phyloP scores from a whole-genome alignment of 2,888 invertebrate species.

The Aphrophora alni region DNA sequence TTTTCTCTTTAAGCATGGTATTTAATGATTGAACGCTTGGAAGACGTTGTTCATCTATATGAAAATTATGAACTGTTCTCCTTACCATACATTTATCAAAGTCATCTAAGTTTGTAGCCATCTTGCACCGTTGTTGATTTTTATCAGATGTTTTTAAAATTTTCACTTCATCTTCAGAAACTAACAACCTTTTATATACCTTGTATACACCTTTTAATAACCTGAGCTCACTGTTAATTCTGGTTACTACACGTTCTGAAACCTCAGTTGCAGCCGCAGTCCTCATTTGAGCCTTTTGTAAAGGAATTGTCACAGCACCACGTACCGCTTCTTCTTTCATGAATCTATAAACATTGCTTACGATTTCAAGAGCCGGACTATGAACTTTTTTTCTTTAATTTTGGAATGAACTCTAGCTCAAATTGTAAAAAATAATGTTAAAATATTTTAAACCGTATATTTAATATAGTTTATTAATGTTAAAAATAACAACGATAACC shows the following conservation, averaged over 20 bases:
- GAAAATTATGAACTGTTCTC: background rate
- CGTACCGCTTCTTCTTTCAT: constrained; percentile 18
- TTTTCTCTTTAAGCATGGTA: background rate
- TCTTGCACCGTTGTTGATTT: background rate
- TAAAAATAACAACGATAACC: too few species aligned
- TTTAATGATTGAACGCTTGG: background rate
- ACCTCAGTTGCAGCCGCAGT: constrained; percentile 4
- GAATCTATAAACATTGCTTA: background rate
- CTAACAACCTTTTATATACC: background rate
- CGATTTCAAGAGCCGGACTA: constrained; percentile 1
- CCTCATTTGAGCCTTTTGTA: background rate
- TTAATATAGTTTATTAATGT: too few species aligned
- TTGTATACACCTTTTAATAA: too few species aligned
- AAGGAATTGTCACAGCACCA: background rate
- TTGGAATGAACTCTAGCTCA: background rate
- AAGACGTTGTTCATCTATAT: background rate
- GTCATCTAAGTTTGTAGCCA: background rate
- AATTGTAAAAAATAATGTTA: too few species aligned
- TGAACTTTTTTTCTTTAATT: background rate
- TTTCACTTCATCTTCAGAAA: too few species aligned
- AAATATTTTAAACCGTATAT: too few species aligned
- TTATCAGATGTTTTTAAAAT: background rate
- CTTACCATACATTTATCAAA: background rate
- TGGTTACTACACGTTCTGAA: constrained; percentile 9
- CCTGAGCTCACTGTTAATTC: background rate